Conservation (phyloP, 2,797 vertebrate genomes). For the Bucorvus abyssinicus region DNA sequence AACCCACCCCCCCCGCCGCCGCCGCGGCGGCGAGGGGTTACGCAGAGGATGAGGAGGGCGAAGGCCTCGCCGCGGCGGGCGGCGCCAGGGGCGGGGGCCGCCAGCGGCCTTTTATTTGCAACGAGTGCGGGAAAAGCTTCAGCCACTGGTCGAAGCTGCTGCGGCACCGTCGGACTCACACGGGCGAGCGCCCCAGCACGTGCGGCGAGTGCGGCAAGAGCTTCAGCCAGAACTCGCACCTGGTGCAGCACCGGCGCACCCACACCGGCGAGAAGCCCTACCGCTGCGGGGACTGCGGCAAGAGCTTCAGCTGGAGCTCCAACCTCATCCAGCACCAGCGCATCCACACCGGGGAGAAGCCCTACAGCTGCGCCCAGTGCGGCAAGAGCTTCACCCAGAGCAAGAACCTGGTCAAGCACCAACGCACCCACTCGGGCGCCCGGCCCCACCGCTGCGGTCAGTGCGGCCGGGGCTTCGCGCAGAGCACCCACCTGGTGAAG, state of each 20-base stretch:
- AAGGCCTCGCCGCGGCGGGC: no score
- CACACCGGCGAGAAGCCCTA: conserved; percentile 76
- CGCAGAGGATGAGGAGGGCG: not conserved
- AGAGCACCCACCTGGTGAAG: conserved; percentile 66
- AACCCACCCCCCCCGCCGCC: not conserved
- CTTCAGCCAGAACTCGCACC: conserved; percentile 75
- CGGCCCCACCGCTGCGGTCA: conserved; percentile 68
- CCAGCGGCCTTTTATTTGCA: conserved; percentile 75
- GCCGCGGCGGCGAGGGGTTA: not conserved
- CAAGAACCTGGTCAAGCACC: conserved; percentile 78
- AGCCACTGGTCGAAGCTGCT: conserved; percentile 78
- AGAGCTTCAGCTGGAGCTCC: conserved; percentile 78
- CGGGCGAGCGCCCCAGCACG: conserved; percentile 74
- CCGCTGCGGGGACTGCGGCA: conserved; percentile 74
- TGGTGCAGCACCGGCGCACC: conserved; percentile 76
- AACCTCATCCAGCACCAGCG: conserved; percentile 69
- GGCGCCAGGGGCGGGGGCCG: not conserved
- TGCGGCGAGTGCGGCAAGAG: conserved; percentile 71
- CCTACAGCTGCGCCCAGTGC: conserved; percentile 72
- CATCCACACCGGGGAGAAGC: conserved; percentile 66
- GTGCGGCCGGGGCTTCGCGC: conserved; percentile 69
- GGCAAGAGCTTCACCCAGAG: conserved; percentile 79
- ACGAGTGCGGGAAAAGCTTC: conserved; percentile 77
- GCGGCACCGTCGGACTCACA: conserved; percentile 75
- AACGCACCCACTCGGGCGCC: conserved; percentile 72